These are phyloP conservation scores for Coluber constrictor DNA, from an alignment of 2,797 vertebrate genomes.

Conservation along the genomic window DNA sequence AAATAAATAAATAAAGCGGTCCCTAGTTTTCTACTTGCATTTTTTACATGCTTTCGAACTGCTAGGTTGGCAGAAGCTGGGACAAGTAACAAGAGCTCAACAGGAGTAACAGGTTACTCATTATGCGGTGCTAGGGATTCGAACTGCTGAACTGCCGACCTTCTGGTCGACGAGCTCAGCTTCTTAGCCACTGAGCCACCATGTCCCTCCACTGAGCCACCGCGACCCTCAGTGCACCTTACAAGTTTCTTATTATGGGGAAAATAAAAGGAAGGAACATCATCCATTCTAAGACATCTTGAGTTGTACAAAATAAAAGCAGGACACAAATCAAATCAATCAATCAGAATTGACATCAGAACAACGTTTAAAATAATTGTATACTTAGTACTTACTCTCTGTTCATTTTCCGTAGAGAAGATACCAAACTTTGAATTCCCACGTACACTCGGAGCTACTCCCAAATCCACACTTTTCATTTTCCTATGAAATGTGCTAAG, in stretches of 20 bases:
- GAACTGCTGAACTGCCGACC: too few relatives aligned
- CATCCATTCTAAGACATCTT: background rate
- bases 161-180: too few relatives aligned
- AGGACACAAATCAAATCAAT: background rate
- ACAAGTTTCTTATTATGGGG: background rate
- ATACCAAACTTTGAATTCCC: constrained; percentile 73
- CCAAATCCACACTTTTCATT: constrained; percentile 75
- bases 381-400: constrained; percentile 78
- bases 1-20: too few relatives aligned
- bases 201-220: too few relatives aligned
- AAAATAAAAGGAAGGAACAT: background rate
- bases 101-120: too few relatives aligned
- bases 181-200: too few relatives aligned
- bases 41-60: too few relatives aligned
- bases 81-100: too few relatives aligned
- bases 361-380: background rate
- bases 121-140: too few relatives aligned
- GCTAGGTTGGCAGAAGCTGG: too few relatives aligned
- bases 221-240: background rate
- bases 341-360: background rate
- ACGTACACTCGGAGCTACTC: constrained; percentile 65
- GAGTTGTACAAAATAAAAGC: background rate
- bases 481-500: constrained; percentile 88
- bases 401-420: constrained; percentile 83
- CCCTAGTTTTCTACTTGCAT: too few relatives aligned